Evolutionary conservation across 2,888 invertebrate genomes (phyloP).

Genomic region (Drosophila lacicola): DNA sequence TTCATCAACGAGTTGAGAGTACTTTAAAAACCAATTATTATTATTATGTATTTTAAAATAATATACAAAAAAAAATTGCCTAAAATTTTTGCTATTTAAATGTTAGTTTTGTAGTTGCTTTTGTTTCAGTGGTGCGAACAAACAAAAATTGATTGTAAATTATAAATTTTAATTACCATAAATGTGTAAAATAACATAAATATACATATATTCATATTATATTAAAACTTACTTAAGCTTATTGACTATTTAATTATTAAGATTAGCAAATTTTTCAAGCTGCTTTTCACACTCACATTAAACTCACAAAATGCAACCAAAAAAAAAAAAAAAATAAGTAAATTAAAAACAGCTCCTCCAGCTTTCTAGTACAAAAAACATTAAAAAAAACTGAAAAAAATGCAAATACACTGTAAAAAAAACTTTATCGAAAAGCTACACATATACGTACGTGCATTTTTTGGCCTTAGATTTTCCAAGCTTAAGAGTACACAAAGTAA

Average conservation of each 20-base stretch:
- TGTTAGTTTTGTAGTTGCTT: conserved; percentile 67
- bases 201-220: conserved; percentile 28
- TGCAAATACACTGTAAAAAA: conserved; percentile 60
- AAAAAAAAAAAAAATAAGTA: conserved; percentile 1
- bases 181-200: conserved; percentile 68
- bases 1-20: conserved; percentile 48
- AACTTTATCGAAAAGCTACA: conserved; percentile 42
- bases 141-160: conserved; percentile 49
- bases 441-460: conserved; percentile 72
- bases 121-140: conserved; percentile 50
- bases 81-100: conserved; percentile 64
- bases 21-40: conserved; percentile 54
- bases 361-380: conserved; percentile 76
- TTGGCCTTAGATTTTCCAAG: conserved; percentile 75
- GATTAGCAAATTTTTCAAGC: conserved; percentile 77
- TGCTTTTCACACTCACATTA: conserved; percentile 58
- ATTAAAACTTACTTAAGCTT: conserved; percentile 64
- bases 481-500: conserved; percentile 67
- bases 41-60: conserved; percentile 69
- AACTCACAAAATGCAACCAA: conserved; percentile 14
- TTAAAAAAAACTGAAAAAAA: conserved; percentile 35
- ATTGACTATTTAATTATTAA: conserved; percentile 69
- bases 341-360: conserved; percentile 28
- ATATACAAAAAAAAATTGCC: conserved; percentile 55
- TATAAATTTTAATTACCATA: conserved; percentile 51